Evolutionary conservation across 2,113 vertebrate species (phyloP).

Genomic region (Patagioenas fasciata): DNA sequence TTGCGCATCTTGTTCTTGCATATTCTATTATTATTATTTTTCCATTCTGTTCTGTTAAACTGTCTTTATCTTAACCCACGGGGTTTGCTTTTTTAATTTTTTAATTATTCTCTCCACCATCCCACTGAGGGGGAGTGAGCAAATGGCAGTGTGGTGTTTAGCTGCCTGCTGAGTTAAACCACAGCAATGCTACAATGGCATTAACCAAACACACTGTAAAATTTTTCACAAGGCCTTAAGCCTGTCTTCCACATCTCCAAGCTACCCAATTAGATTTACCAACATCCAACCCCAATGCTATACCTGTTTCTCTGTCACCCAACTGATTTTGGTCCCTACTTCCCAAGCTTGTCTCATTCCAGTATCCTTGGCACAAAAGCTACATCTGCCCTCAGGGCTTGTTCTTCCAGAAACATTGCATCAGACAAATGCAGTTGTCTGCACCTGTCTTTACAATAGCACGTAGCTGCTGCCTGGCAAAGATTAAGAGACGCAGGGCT

Average conservation of each 20-base stretch:
- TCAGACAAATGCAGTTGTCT: not conserved
- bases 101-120: too few species aligned
- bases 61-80: too few species aligned
- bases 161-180: too few species aligned
- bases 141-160: too few species aligned
- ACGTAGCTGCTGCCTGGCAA: accelerated
- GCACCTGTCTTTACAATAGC: not conserved
- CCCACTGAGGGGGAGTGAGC: too few species aligned
- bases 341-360: not conserved
- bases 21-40: too few species aligned
- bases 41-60: too few species aligned
- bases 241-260: not conserved
- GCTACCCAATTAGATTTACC: not conserved
- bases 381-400: not conserved
- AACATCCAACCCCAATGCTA: not conserved
- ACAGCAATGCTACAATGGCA: not conserved
- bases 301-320: not conserved
- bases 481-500: not conserved
- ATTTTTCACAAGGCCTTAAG: not conserved
- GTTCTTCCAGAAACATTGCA: not conserved
- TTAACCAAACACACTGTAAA: not conserved
- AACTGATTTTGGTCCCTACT: not conserved
- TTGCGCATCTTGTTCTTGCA: too few species aligned
- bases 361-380: not conserved
- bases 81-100: too few species aligned